A percentile compares a stretch with the other conserved stretches of the same genome.
Conservation (phyloP, 2,888 invertebrate species). For the Balanococcus diminutus region DNA sequence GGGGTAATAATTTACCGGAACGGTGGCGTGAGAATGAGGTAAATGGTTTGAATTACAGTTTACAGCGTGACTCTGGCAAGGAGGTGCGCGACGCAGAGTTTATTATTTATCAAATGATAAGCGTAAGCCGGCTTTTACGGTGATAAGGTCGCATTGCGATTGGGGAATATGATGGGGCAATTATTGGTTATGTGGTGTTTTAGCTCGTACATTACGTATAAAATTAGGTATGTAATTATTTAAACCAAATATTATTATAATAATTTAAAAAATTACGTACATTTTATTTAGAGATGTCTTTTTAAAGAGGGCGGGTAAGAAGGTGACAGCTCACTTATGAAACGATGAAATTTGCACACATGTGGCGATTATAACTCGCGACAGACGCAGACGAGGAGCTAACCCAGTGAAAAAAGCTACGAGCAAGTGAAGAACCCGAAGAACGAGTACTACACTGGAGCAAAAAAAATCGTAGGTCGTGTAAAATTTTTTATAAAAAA, state of each 20-base stretch:
- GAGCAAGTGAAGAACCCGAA: neutral
- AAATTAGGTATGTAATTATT: neutral
- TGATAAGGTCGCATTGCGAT: neutral
- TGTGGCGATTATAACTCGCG: neutral
- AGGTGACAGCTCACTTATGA: neutral
- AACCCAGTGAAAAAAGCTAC: neutral
- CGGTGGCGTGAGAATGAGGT: neutral
- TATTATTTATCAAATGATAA: constrained; percentile 5
- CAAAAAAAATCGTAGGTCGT: neutral
- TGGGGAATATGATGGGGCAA: neutral
- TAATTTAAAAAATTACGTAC: neutral
- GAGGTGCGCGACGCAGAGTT: neutral
- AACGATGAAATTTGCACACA: neutral
- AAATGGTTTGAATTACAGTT: neutral
- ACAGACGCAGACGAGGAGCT: neutral
- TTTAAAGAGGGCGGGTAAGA: neutral
- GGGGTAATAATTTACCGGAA: neutral
- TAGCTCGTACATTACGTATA: neutral
- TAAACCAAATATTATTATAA: neutral
- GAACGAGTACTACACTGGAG: neutral
- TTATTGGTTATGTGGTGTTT: no score
- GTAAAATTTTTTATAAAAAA: neutral
- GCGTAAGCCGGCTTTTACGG: neutral
- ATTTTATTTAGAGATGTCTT: neutral
- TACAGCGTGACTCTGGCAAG: neutral